Percentiles rank a stretch among this genome's conserved stretches.
Conservation (phyloP, 2,113 vertebrate genomes). For the Panthera tigris region DNA sequence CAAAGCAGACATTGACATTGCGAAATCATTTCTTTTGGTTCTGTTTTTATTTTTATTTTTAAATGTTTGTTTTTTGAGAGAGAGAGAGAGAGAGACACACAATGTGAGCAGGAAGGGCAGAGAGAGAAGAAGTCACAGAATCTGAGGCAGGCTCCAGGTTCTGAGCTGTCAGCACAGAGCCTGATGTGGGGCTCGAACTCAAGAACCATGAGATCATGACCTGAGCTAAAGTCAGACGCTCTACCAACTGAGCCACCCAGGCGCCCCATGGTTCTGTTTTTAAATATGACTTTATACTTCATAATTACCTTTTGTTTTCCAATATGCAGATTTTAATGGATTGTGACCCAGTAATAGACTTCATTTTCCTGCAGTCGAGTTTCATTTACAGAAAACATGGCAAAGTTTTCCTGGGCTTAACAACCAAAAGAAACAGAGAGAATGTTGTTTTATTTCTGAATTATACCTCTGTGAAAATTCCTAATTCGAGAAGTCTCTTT, state of each 20-base stretch:
- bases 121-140: too few species aligned
- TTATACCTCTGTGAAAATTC: conserved; percentile 4
- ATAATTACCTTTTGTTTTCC: conserved; percentile 13
- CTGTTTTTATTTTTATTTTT: background rate
- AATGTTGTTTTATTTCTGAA: conserved; percentile 7
- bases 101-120: too few species aligned
- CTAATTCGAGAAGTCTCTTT: background rate
- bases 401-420: background rate
- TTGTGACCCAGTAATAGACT: background rate
- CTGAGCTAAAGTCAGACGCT: too few species aligned
- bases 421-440: conserved; percentile 24
- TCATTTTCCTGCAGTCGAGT: background rate
- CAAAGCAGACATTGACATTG: background rate
- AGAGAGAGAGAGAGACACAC: too few species aligned
- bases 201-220: too few species aligned
- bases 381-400: background rate
- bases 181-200: too few species aligned
- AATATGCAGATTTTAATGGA: conserved; percentile 11
- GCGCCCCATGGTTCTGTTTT: background rate
- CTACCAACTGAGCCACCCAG: too few species aligned
- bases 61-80: too few species aligned
- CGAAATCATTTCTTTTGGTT: conserved; percentile 20
- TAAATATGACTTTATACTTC: background rate
- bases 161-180: too few species aligned
- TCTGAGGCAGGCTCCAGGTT: too few species aligned